A percentile compares a stretch with the other conserved stretches of the same genome.
Evolutionary conservation across 2,888 invertebrate genomes (phyloP).

Genomic region (Disparrhopalites patrizii): DNA sequence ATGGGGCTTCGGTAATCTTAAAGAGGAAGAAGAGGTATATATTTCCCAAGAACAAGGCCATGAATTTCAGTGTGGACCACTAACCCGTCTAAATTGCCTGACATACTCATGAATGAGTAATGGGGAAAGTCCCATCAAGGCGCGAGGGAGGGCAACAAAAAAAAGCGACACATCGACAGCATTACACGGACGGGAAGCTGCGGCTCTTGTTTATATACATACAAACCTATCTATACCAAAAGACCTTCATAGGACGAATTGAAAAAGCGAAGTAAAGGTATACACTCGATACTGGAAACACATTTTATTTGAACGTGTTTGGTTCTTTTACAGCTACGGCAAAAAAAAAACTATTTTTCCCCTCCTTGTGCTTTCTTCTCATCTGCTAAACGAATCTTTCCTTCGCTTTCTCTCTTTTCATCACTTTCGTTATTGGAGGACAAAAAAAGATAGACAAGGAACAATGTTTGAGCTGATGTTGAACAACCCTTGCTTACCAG

Average conservation of each 20-base stretch:
- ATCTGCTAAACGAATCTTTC: background rate
- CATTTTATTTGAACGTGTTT: background rate
- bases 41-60: background rate
- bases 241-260: background rate
- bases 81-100: slow-evolving; percentile 22
- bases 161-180: background rate
- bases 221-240: background rate
- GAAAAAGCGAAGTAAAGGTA: background rate
- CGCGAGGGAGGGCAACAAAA: background rate
- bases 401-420: background rate
- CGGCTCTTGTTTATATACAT: background rate
- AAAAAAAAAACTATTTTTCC: background rate
- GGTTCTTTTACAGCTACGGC: too few species aligned
- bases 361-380: background rate
- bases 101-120: slow-evolving; percentile 25
- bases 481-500: background rate
- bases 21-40: background rate
- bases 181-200: background rate
- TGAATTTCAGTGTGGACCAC: slow-evolving; percentile 14
- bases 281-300: background rate
- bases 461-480: background rate
- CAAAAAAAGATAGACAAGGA: background rate
- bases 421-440: too few species aligned
- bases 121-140: slow-evolving; percentile 14
- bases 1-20: too few species aligned